These are phyloP conservation scores for Drosophila atripex DNA, from an alignment of 2,888 invertebrate genomes.

Conservation along the genomic window DNA sequence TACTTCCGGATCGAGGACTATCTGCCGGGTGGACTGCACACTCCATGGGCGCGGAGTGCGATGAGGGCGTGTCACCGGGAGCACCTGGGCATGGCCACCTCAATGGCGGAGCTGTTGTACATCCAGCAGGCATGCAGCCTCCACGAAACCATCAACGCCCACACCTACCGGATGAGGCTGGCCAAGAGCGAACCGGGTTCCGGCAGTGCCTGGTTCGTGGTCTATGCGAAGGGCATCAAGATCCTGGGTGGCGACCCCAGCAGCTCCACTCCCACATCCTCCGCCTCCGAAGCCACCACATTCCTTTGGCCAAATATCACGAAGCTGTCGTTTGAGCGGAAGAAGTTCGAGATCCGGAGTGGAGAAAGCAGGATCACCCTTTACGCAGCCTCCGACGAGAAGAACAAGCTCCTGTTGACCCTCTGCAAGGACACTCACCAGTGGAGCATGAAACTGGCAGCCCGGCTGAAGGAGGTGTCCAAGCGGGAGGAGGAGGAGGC, in stretches of 20 bases:
- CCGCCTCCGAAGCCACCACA: conserved; percentile 85
- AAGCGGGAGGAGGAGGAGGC: conserved; percentile 91
- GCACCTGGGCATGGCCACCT: conserved; percentile 90
- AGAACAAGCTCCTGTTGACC: conserved; percentile 94
- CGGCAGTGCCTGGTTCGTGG: conserved; percentile 93
- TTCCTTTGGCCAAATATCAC: conserved; percentile 98
- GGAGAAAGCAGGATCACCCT: conserved; percentile 94
- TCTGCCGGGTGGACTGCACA: conserved; percentile 89
- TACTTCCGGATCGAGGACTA: conserved; percentile 94
- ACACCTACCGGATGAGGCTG: conserved; percentile 92
- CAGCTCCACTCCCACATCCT: neutral
- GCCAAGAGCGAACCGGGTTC: conserved; percentile 90
- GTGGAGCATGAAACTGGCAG: conserved; percentile 96
- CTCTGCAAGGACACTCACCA: conserved; percentile 97
- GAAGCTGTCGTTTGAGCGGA: conserved; percentile 97
- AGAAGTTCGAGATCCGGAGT: conserved; percentile 98
- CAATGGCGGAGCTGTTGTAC: conserved; percentile 93
- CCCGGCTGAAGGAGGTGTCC: conserved; percentile 92
- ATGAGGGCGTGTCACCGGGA: conserved; percentile 92
- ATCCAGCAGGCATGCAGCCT: conserved; percentile 94
- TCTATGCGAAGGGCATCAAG: conserved; percentile 96
- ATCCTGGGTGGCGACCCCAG: conserved; percentile 86
- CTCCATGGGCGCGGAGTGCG: conserved; percentile 84
- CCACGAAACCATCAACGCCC: conserved; percentile 95
- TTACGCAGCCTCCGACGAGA: conserved; percentile 96